Percentiles rank a stretch among this genome's conserved stretches.
These are phyloP conservation scores for Phragmatobia fuliginosa DNA, from an alignment of 2,888 invertebrate species.

Conservation along the genomic window DNA sequence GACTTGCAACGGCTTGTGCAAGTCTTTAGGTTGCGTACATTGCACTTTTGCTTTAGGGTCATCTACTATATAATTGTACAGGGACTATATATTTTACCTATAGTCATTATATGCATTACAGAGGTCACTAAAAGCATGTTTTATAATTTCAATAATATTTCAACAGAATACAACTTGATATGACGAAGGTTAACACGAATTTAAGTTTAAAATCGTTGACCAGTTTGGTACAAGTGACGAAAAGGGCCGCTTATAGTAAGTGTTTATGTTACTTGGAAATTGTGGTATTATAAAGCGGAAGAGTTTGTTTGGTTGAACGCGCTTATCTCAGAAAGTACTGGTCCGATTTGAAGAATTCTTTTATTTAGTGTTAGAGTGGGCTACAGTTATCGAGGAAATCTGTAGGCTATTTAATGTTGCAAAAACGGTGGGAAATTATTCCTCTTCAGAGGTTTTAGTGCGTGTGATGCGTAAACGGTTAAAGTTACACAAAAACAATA, in stretches of 20 bases:
- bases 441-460: too few species aligned
- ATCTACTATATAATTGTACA: neutral
- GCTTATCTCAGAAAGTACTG: too few species aligned
- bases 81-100: neutral
- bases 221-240: neutral
- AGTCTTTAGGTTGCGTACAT: neutral
- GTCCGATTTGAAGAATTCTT: too few species aligned
- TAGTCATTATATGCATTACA: neutral
- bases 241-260: neutral
- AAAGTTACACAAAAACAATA: too few species aligned
- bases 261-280: neutral
- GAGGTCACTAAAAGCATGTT: neutral
- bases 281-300: too few species aligned
- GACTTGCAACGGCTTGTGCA: neutral
- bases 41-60: neutral
- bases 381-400: too few species aligned
- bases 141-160: neutral
- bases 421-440: too few species aligned
- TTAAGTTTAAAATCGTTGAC: neutral
- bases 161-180: neutral
- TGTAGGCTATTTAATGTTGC: too few species aligned
- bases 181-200: neutral
- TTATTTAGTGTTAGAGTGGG: too few species aligned
- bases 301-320: too few species aligned
- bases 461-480: too few species aligned